Evolutionary conservation across 2,797 vertebrate species (phyloP).

Genomic region (Galagoides demidoff): DNA sequence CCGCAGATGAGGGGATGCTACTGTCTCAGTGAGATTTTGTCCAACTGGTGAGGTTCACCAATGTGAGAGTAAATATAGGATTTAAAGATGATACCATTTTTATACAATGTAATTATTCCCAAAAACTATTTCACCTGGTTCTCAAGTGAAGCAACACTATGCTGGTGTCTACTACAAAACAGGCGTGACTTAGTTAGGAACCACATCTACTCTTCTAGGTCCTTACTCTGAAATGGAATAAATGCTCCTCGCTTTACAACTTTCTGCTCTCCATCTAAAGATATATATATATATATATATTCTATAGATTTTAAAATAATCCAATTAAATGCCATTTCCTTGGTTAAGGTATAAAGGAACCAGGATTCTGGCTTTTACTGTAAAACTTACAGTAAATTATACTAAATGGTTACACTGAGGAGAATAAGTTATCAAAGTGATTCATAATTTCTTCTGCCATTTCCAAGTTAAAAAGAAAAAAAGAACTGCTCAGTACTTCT

Average conservation of each 20-base stretch:
- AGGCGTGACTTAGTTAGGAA: background rate
- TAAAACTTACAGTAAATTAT: background rate
- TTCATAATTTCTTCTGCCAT: background rate
- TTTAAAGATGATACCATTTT: background rate
- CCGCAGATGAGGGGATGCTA: background rate
- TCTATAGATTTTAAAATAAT: background rate
- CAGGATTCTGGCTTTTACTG: background rate
- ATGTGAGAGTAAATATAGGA: background rate
- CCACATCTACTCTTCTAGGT: background rate
- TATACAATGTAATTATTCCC: background rate
- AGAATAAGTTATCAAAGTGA: slow-evolving; percentile 10
- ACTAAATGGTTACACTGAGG: slow-evolving; percentile 3
- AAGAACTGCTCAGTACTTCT: slow-evolving; percentile 5
- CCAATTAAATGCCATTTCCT: slow-evolving; percentile 35
- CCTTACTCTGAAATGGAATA: slow-evolving; percentile 33
- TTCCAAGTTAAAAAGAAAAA: slow-evolving; percentile 38
- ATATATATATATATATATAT: background rate
- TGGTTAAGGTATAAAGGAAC: slow-evolving; percentile 2
- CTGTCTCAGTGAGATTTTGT: background rate
- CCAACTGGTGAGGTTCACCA: background rate
- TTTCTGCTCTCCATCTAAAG: slow-evolving; percentile 9
- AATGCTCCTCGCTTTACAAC: background rate
- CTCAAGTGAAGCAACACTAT: background rate
- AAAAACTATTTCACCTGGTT: slow-evolving; percentile 23
- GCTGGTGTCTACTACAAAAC: background rate